Conservation (phyloP, 2,797 vertebrate species). For the Gouania willdenowi region DNA sequence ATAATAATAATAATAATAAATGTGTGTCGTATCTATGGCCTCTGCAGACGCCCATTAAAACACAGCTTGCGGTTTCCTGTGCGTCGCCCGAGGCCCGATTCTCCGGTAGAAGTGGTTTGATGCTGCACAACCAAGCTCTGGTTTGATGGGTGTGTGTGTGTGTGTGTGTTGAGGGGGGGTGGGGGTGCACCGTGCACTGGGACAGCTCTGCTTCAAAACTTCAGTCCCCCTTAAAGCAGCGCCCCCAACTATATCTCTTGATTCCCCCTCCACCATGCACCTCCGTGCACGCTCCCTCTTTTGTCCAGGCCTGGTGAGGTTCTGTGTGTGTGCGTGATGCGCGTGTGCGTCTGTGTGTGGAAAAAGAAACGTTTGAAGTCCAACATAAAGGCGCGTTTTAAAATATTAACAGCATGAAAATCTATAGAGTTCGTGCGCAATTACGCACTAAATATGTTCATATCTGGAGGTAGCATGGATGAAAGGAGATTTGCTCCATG, state of each 20-base stretch:
- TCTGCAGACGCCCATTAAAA: conserved; percentile 35
- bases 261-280: conserved; percentile 2
- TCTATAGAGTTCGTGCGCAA: conserved; percentile 31
- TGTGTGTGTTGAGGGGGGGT: too few species aligned
- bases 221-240: conserved; percentile 43
- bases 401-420: conserved; percentile 51
- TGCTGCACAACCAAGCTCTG: too few species aligned
- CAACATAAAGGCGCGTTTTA: conserved; percentile 55
- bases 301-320: conserved; percentile 45
- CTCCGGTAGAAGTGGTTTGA: conserved; percentile 47
- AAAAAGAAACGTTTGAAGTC: too few species aligned
- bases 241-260: conserved; percentile 55
- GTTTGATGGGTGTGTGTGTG: too few species aligned
- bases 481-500: background rate
- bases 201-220: conserved; percentile 41
- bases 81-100: conserved; percentile 42
- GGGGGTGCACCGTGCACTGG: conserved; percentile 28
- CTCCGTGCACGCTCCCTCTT: conserved; percentile 9
- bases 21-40: conserved; percentile 8
- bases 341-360: conserved; percentile 23
- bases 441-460: conserved; percentile 1
- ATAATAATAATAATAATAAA: conserved; percentile 3
- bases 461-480: background rate
- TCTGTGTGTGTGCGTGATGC: conserved; percentile 49
- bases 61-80: conserved; percentile 38